Conservation (phyloP, 2,797 vertebrate species). For the Pipistrellus pygmaeus region DNA sequence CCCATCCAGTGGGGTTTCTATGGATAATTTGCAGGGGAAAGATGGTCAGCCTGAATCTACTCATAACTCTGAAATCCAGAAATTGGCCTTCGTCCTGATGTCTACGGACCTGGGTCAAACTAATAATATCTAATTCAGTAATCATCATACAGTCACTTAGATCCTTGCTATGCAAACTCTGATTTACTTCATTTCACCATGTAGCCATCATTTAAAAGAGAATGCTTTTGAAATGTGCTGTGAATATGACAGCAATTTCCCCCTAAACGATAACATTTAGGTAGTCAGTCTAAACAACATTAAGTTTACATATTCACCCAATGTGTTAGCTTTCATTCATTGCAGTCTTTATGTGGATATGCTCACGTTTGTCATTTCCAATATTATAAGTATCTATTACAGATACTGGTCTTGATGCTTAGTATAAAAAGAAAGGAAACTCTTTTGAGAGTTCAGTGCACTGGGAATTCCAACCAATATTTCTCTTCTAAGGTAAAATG, state of each 20-base stretch:
- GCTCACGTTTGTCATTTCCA: constrained; percentile 76
- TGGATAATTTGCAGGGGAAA: not conserved
- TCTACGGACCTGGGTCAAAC: not conserved
- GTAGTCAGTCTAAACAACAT: not conserved
- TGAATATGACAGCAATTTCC: constrained; percentile 6
- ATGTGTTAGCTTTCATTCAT: constrained; percentile 56
- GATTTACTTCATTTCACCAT: not conserved
- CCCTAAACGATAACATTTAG: not conserved
- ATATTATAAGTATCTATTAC: constrained; percentile 78
- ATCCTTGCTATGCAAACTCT: not conserved
- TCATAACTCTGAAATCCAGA: not conserved
- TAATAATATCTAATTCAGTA: not conserved
- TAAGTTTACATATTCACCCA: constrained; percentile 31
- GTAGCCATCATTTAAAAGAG: not conserved
- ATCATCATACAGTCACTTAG: not conserved
- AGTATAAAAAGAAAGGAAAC: constrained; percentile 80
- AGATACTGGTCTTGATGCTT: constrained; percentile 78
- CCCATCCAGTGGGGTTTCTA: not conserved
- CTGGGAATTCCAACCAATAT: constrained; percentile 85
- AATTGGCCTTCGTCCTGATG: not conserved
- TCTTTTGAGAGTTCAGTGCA: constrained; percentile 85
- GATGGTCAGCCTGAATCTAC: not conserved
- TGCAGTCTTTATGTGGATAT: constrained; percentile 74
- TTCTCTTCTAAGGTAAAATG: constrained; percentile 83
- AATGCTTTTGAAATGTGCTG: constrained; percentile 47